Conservation (phyloP, 2,113 vertebrate species). For the Megaptera novaeangliae region DNA sequence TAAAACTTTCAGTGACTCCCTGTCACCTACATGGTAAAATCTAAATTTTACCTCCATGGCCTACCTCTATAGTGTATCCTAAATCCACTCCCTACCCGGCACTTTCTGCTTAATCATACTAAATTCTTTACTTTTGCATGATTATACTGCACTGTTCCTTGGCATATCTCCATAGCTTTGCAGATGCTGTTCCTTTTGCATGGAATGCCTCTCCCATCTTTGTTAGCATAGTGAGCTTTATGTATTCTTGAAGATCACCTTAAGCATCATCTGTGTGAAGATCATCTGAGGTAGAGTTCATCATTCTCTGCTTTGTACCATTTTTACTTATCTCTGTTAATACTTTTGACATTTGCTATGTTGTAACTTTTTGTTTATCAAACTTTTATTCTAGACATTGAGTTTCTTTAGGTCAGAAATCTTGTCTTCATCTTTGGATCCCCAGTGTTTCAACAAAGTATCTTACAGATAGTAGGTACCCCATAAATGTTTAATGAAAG, state of each 20-base stretch:
- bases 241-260: background rate
- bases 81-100: background rate
- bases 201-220: background rate
- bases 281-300: background rate
- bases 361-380: background rate
- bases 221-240: background rate
- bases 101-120: background rate
- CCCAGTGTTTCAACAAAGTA: background rate
- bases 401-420: background rate
- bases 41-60: background rate
- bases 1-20: background rate
- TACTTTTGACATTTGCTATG: background rate
- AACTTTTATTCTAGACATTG: background rate
- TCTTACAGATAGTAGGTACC: background rate
- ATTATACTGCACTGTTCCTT: background rate
- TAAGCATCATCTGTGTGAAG: background rate
- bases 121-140: background rate
- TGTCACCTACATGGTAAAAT: background rate
- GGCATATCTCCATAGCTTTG: background rate
- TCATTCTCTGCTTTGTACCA: background rate
- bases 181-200: background rate
- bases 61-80: background rate
- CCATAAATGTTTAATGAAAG: constrained; percentile 9
- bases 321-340: background rate
- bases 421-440: background rate